A percentile compares a stretch with the other conserved stretches of the same genome.
Evolutionary conservation across 1,140 invertebrate genomes (phyloP).

Genomic region (Leptinotarsa lineolata): DNA sequence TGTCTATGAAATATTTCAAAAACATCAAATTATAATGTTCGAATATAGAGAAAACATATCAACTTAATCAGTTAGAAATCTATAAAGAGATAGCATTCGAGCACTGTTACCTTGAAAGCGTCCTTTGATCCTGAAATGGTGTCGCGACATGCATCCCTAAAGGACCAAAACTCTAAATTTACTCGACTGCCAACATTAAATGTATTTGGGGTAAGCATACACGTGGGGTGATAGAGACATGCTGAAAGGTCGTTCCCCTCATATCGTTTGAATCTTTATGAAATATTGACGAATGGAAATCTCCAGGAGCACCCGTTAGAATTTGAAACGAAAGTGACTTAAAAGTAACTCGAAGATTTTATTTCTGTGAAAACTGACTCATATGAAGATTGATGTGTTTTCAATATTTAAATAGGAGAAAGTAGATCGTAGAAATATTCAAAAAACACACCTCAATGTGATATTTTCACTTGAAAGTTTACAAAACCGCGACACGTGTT

Average conservation of each 20-base stretch:
- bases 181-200: neutral
- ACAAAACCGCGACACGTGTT: too few relatives aligned
- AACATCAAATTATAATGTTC: too few relatives aligned
- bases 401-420: too few relatives aligned
- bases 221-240: neutral
- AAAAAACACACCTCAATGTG: too few relatives aligned
- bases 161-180: constrained; percentile 8
- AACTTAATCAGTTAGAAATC: neutral
- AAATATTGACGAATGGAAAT: neutral
- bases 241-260: neutral
- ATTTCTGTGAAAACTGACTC: too few relatives aligned
- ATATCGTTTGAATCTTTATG: neutral
- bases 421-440: too few relatives aligned
- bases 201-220: constrained; percentile 15
- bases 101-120: neutral
- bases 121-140: constrained; percentile 25
- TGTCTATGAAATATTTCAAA: too few relatives aligned
- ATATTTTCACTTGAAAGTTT: too few relatives aligned
- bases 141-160: constrained; percentile 28
- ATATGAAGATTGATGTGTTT: too few relatives aligned
- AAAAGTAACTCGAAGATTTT: too few relatives aligned
- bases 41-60: too few relatives aligned
- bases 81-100: neutral
- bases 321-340: neutral
- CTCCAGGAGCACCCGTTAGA: neutral